Base-by-base conservation (phyloP, 2,888 invertebrate species). In the Callyntrura sp. region DNA sequence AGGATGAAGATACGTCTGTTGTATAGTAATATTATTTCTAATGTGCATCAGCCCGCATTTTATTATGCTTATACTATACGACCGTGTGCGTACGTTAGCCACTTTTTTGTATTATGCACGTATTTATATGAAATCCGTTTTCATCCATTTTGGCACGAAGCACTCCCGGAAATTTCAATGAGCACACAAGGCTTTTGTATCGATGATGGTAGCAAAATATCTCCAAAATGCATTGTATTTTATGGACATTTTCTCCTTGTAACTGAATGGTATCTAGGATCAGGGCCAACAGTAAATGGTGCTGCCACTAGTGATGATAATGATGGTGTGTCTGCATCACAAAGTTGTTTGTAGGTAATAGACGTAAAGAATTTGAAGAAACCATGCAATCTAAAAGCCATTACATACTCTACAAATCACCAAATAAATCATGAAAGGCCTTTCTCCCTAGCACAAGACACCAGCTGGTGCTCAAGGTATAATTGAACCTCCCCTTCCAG, bases 371-470 rank as follows among this genome's bases (percentile, higher is more conserved):
- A 82, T 62, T 25, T 17, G 62, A 68, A 60, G 62, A 81, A 87
- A 60, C 79, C 55, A 70, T 83, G 60, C 89, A 89, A 89, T 89
- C 83, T 89, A 89, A 89, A 89, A 89, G 85, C 89, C 89, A 89
- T 89, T 89, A 89, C 85, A 73, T 78, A 88, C 70, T 79, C 89
- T 89, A 85, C 85, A 85, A 85, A 89, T 89, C 89, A 89, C 89
- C 85, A 85, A 84, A 89, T 89, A 89, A 89, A 89, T 89, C 89
- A 89, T 68, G 62, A 70, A 57, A 73, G 65, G 14, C 70, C 83
- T 85, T n/a, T 84, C 62, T 78, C 78, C 68, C 43, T 76, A 43
- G 60, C 35, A 78, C 87, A 87, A 55, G 12, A 51, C 85, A 62
- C 60, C 85, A 85, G 76, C 87, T 87, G 82, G 62, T 82, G 81